Evolutionary conservation across 53 echinoderm and acorn worm species (phyloP), one percentile per base, ranked within the genome.

Genomic region (Hippasteria phrygiana): DNA sequence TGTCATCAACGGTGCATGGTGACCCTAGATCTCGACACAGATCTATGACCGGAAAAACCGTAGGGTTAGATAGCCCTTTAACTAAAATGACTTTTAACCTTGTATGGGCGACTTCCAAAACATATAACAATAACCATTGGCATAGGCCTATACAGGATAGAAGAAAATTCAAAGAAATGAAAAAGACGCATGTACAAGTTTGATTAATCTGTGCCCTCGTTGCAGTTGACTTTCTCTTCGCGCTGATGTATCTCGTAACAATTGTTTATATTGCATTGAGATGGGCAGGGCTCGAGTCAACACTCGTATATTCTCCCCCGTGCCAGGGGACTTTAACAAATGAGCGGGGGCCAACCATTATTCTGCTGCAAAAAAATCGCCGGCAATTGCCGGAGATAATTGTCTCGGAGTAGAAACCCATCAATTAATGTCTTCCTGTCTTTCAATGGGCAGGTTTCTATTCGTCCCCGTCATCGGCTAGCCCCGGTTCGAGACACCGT

Each of bases 351-450:
- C 54, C 31, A 18, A 27, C 85, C 27, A 85, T 71, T 70, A 70
- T 36, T 69, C 38, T 39, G 12, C 79, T 47, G n/a, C 48, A 31
- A 43, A 59, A n/a, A 79, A 85, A 85, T 85, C 70, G 71, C 54
- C 33, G 70, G 71, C 69, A 66, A 37, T 65, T 47, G 66, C 33
- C 59, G 48, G 13, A 12, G 85, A 32, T 69, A 69, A 85, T 85
- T 85, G 85, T 70, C 71, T 43, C 18, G 42, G 39, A 71, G 70
- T 71, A 36, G 50, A 71, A 34, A 28, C 27, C 46, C 85, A 85
- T 85, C 85, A 50, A 85, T 85, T 85, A 85, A 62, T 85, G 85
- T 85, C 85, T 28, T 22, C 22, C 45, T n/a, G n/a, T n/a, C n/a
- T n/a, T n/a, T n/a, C 26, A 51, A 17, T 13, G 26, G n/a, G 69